Base-by-base conservation (phyloP, 1,140 invertebrate species). In the Pseudomyrmex gracilis region DNA sequence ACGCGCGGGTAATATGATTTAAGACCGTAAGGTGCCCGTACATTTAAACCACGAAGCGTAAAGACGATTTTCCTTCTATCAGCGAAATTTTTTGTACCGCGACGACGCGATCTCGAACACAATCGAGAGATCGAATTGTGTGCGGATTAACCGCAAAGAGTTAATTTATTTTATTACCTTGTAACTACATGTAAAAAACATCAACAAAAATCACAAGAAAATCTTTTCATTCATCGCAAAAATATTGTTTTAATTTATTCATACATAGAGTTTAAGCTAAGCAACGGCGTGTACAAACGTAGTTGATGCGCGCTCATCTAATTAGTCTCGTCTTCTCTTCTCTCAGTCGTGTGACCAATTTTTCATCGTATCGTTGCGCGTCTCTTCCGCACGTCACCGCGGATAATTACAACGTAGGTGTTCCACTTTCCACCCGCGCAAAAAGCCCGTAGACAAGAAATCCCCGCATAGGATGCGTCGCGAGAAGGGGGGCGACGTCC, bases 1-100 rank as follows among this genome's bases (percentile, higher is more conserved):
- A 55, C 63, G 24, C 58, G 24, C 55, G 68, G 80, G 47, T 88
- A 90, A 88, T 89, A 84, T 86, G 87, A 89, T 89, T 90, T 90
- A 87, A 85, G 74, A 57, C 43, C 47, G 57, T 49, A 80, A 64
- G 61, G 57, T 34, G 51, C 20, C 20, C 34, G 60, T 45, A 22
- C 73, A 24, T 58, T 17, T 53, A 15, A 76, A 76, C 20, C n/a
- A 53, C 73, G n/a, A 67, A 49, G 17, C 63, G 51, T 67, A 34
- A 34, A 34, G 64, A 4, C 51, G 20, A 49, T 80, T 49, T 70
- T 47, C 20, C 70, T 13, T 20, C 43, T 70, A 34, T 60, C 4
- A 12, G 10, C 53, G 47, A 2, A 22, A 60, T 58, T 24, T 60
- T 51, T 58, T 70, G 17, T 60, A 71, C 2, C 1, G 1, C 3